Evolutionary conservation across 2,113 vertebrate species (phyloP), one percentile per base, ranked within the genome.

Genomic region (Pantherophis guttatus): DNA sequence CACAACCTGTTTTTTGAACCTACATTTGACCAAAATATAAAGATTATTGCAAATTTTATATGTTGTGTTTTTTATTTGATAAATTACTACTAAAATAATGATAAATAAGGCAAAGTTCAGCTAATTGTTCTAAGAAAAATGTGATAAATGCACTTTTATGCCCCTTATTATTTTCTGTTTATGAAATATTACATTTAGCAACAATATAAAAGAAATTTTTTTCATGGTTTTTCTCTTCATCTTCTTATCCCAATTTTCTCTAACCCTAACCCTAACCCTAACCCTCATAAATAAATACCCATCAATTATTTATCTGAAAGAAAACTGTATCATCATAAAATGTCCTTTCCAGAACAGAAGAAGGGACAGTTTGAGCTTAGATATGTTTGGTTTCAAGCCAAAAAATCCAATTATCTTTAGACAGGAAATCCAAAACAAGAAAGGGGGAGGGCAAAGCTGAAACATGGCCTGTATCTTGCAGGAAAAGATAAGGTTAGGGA

Each of bases 101-200:
- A 13, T 12, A 55, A 55, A 33, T 39, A 2, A 10, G 12, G 5
- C 0, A 21, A 0, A 24, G 70, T 13, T 21, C 55, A 94, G 91
- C 53, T 54, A 29, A 1, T 86, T 92, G 21, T 93, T 58, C 92
- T 70, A 87, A 92, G 58, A 53, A 26, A 53, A 24, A 13, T 11
- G 88, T 48, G 75, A 88, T 70, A 88, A 86, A 33, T 21, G 24
- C 0, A 21, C 54, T 0, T 39, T 44, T 5, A n/a, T n/a, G 26
- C 54, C 54, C 13, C 54, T 55, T 86, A n/a, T 88, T 0, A 0
- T 0, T 0, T 93, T 55, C 54, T 90, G 5, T 0, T 0, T 9
- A 15, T 55, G 54, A 55, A 55, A 55, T 55, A 55, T 55, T 55
- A 55, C 13, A 4, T 55, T 55, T 55, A 55, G 54, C 13, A 55